Base-by-base conservation (phyloP, 2,888 invertebrate species). In the Merodon equestris region DNA sequence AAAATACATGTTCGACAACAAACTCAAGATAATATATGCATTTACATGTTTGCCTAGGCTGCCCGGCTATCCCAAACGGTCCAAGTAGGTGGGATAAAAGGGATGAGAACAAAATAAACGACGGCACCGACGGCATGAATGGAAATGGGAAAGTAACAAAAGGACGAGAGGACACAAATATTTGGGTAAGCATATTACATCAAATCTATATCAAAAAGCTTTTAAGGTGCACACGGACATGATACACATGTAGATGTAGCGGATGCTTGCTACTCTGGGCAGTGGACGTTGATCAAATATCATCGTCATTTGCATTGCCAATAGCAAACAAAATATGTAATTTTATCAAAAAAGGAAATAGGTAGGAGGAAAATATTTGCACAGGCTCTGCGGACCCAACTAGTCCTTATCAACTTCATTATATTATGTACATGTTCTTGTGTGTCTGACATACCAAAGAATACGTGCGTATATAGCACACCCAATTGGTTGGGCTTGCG, bases 181-280 rank as follows among this genome's bases (percentile, higher is more conserved):
- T 57, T 36, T 10, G 50, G 47, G 61, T 50, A 42, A 56, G 42
- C 72, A 57, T 60, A 60, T 73, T 73, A 73, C 72, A 73, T 54
- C 58, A 66, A 73, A 47, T 73, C 58, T 54, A 48, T 60, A 67
- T 58, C 60, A 53, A 19, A 73, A 73, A 67, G 73, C 73, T 67
- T 73, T 73, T 73, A 73, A 73, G 73, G 66, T 67, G 54, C 60
- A 61, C 60, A 60, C 47, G 36, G 19, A 17, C 47, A 42, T 45
- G 19, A 66, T 13, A 36, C 42, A 14, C 27, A 54, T 34, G 10
- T 9, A 40, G n/a, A n/a, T 40, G 3, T 7, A 27, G 2, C 27
- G 27, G 2, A 27, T 27, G 3, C 27, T 53, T 18, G 13, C 27
- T 12, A 34, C 27, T 27, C 51, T 18, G 53, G 63, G 44, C 57